These are phyloP conservation scores for Nemotelus nigrinus DNA, from an alignment of 2,888 invertebrate species.

Conservation along the genomic window DNA sequence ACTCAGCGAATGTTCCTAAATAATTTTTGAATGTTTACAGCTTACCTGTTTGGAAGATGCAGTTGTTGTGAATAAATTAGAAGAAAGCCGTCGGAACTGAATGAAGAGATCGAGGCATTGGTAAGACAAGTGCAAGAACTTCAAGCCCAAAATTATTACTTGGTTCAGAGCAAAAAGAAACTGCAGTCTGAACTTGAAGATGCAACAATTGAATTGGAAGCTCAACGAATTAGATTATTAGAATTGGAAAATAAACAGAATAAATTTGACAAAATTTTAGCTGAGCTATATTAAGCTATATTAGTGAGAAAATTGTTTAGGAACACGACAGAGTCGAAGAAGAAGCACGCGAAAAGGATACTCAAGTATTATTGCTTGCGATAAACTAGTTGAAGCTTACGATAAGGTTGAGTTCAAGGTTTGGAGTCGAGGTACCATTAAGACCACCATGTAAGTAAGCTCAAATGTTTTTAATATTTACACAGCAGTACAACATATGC, in stretches of 20 bases:
- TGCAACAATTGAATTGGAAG: slow-evolving; percentile 92
- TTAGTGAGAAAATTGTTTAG: slow-evolving; percentile 86
- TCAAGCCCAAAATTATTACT: slow-evolving; percentile 87
- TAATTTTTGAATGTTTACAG: not conserved
- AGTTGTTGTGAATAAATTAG: slow-evolving; percentile 21
- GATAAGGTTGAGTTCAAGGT: slow-evolving; percentile 83
- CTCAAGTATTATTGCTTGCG: slow-evolving; percentile 89
- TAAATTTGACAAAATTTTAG: slow-evolving; percentile 94
- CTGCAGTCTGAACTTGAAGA: slow-evolving; percentile 97
- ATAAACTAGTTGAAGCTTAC: slow-evolving; percentile 90
- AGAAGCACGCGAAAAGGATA: slow-evolving; percentile 97
- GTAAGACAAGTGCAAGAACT: slow-evolving; percentile 90
- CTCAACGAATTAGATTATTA: slow-evolving; percentile 87
- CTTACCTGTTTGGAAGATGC: not conserved
- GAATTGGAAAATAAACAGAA: slow-evolving; percentile 98
- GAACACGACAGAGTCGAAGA: slow-evolving; percentile 92
- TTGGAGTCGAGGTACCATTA: slow-evolving; percentile 77
- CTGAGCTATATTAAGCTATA: slow-evolving; percentile 80
- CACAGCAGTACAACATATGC: too few relatives aligned
- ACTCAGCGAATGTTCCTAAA: slow-evolving; percentile 73
- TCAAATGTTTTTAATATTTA: too few relatives aligned
- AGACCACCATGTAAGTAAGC: too few relatives aligned
- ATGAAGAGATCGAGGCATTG: slow-evolving; percentile 87
- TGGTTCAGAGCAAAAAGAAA: slow-evolving; percentile 98
- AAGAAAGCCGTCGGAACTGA: slow-evolving; percentile 86